A percentile compares a stretch with the other conserved stretches of the same genome.
Evolutionary conservation across 2,888 invertebrate species (phyloP).

Genomic region (Lasioglossum calceatum): DNA sequence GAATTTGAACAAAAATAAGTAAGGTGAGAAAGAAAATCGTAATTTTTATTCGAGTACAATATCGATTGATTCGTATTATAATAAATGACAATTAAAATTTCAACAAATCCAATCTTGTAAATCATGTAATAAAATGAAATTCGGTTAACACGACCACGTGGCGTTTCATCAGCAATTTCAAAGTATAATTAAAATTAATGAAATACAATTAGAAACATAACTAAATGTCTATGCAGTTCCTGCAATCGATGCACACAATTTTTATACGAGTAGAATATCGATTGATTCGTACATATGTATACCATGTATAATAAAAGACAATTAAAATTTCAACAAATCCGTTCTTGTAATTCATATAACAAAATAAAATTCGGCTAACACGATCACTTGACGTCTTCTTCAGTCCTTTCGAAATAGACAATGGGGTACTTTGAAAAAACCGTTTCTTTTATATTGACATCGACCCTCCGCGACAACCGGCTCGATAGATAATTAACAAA

Average conservation of each 20-base stretch:
- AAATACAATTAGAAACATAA: too few relatives aligned
- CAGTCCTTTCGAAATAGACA: not conserved
- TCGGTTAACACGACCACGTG: too few relatives aligned
- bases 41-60: too few relatives aligned
- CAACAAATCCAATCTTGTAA: too few relatives aligned
- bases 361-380: not conserved
- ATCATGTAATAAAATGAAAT: too few relatives aligned
- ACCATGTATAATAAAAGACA: not conserved
- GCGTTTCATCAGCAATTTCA: too few relatives aligned
- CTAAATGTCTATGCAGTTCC: not conserved
- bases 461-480: slow-evolving; percentile 5
- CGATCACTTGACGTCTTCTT: too few relatives aligned
- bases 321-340: not conserved
- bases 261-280: not conserved
- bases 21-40: not conserved
- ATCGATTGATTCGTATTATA: too few relatives aligned
- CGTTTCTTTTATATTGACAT: not conserved
- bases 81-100: too few relatives aligned
- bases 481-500: slow-evolving; percentile 52
- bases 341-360: not conserved
- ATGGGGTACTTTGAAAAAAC: not conserved
- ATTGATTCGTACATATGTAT: too few relatives aligned
- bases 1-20: not conserved
- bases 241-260: not conserved
- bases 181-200: too few relatives aligned